Percentiles rank a stretch among this genome's conserved stretches.
Evolutionary conservation across 1,140 invertebrate genomes (phyloP).

Genomic region (Choristoneura fumiferana): DNA sequence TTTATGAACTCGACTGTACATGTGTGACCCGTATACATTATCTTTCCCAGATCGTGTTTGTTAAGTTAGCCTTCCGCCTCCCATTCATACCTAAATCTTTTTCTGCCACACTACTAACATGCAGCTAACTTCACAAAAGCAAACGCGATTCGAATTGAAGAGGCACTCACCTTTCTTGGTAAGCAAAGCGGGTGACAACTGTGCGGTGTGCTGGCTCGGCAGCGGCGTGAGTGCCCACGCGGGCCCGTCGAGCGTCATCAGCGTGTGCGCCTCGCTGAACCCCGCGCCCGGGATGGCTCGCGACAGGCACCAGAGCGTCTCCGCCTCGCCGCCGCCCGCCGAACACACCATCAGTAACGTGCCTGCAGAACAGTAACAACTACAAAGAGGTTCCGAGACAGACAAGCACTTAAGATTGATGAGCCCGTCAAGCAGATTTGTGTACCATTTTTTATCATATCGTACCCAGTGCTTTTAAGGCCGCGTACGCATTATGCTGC

Average conservation of each 20-base stretch:
- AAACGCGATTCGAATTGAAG: no score
- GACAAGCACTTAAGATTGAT: no score
- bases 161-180: conserved; percentile 54
- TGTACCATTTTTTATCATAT: no score
- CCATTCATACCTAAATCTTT: background rate
- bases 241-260: conserved; percentile 88
- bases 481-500: no score
- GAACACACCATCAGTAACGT: conserved; percentile 85
- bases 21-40: no score
- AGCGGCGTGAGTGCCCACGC: conserved; percentile 86
- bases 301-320: conserved; percentile 86
- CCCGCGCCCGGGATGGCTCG: conserved; percentile 73
- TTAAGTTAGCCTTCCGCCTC: background rate
- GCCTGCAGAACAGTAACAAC: conserved; percentile 69
- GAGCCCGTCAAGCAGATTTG: no score
- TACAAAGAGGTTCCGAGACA: no score
- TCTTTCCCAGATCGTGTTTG: background rate
- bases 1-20: no score
- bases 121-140: no score
- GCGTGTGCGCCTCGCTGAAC: conserved; percentile 87
- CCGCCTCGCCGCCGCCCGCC: conserved; percentile 81
- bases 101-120: no score
- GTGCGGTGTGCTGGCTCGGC: conserved; percentile 42
- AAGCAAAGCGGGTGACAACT: conserved; percentile 50
- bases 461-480: no score